A percentile compares a stretch with the other conserved stretches of the same genome.
Evolutionary conservation across 2,888 invertebrate species (phyloP).

Genomic region (Rhynchonema sp.): DNA sequence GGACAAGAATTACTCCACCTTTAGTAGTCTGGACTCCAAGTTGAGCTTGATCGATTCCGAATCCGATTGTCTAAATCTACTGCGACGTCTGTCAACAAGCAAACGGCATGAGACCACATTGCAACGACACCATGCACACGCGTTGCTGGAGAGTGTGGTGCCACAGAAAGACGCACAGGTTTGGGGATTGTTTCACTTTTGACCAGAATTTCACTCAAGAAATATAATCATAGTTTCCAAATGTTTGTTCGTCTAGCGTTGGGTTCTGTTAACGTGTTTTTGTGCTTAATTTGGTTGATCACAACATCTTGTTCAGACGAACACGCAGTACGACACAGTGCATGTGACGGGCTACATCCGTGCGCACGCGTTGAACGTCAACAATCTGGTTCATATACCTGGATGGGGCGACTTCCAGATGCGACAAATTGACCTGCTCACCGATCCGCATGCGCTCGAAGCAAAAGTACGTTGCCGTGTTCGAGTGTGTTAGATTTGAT

Average conservation of each 20-base stretch:
- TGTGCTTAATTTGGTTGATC: no score
- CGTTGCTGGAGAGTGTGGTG: slow-evolving; percentile 48
- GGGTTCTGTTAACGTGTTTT: no score
- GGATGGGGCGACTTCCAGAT: slow-evolving; percentile 86
- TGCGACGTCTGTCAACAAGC: slow-evolving; percentile 57
- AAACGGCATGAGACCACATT: slow-evolving; percentile 48
- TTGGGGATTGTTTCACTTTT: no score
- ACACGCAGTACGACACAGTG: background rate
- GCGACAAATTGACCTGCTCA: slow-evolving; percentile 43
- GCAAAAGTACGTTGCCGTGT: background rate
- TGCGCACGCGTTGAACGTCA: slow-evolving; percentile 61
- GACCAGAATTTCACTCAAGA: no score
- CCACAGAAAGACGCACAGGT: background rate
- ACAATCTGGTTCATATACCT: slow-evolving; percentile 68
- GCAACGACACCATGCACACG: slow-evolving; percentile 58
- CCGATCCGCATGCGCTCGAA: slow-evolving; percentile 27
- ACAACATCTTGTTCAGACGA: background rate
- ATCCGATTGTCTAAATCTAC: slow-evolving; percentile 44
- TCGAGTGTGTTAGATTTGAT: no score
- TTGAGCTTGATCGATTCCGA: slow-evolving; percentile 51
- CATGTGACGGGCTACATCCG: slow-evolving; percentile 60
- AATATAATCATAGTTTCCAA: no score
- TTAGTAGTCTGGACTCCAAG: slow-evolving; percentile 53
- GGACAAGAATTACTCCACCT: no score
- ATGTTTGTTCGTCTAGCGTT: no score